Percentiles rank a stretch among this genome's conserved stretches.
Conservation (phyloP, 2,113 vertebrate species). For the Ranitomeya variabilis region DNA sequence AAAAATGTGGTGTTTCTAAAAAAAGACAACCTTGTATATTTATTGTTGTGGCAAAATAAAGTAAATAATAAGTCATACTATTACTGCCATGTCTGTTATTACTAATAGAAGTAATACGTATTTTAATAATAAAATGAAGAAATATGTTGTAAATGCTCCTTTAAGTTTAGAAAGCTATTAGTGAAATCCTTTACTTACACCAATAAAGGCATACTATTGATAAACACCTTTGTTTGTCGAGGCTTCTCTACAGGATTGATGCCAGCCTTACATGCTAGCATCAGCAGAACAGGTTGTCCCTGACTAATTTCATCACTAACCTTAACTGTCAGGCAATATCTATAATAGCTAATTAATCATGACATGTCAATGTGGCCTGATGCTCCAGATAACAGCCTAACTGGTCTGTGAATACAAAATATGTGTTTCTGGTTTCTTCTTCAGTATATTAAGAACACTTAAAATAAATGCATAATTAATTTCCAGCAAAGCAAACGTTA, state of each 20-base stretch:
- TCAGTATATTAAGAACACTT: conserved; percentile 1
- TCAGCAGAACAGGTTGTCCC: conserved; percentile 59
- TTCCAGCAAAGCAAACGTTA: not conserved
- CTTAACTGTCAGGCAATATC: conserved; percentile 59
- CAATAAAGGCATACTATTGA: conserved; percentile 55
- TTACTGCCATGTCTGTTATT: not conserved
- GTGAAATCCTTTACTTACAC: conserved; percentile 48
- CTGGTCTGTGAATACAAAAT: conserved; percentile 48
- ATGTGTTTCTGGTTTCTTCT: conserved; percentile 25
- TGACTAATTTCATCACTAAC: conserved; percentile 60
- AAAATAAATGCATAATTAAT: not conserved
- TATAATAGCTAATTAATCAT: conserved; percentile 60
- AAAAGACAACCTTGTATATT: too few species aligned
- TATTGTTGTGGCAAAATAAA: too few species aligned
- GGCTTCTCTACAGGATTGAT: conserved; percentile 57
- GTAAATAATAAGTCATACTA: too few species aligned
- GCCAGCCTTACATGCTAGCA: conserved; percentile 46
- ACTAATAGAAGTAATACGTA: not conserved
- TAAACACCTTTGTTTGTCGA: conserved; percentile 55
- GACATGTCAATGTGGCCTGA: conserved; percentile 54
- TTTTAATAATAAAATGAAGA: not conserved
- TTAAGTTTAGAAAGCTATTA: not conserved
- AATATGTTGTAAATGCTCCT: not conserved
- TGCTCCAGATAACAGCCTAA: conserved; percentile 59
- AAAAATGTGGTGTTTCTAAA: too few species aligned